Conservation (phyloP, 2,888 invertebrate species). For the Stomorhina lunata region DNA sequence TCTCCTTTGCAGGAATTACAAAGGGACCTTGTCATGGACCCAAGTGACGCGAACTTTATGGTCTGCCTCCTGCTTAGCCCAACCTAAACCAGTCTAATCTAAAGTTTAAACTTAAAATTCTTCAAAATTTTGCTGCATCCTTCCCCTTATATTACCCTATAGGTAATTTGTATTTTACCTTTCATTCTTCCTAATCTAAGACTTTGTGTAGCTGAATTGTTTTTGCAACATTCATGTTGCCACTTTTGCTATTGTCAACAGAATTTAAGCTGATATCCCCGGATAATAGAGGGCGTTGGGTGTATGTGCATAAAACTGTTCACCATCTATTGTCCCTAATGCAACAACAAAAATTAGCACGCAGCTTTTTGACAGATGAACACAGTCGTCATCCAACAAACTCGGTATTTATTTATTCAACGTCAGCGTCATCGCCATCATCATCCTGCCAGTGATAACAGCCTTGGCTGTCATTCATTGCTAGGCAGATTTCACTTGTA, state of each 20-base stretch:
- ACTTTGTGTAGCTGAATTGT: not conserved
- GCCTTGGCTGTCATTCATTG: conserved; percentile 23
- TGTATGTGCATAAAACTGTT: conserved; percentile 22
- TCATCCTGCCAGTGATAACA: not conserved
- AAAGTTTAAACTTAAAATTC: too few species aligned
- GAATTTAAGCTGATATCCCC: conserved; percentile 29
- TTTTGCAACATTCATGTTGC: conserved; percentile 12
- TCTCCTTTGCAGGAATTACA: too few species aligned
- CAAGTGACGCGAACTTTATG: too few species aligned
- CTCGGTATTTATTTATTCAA: conserved; percentile 23
- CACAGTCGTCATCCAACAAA: not conserved
- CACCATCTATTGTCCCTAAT: conserved; percentile 35
- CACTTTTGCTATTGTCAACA: conserved; percentile 46
- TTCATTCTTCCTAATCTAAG: not conserved
- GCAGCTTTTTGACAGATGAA: not conserved
- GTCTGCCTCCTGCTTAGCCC: too few species aligned
- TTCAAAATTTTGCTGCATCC: too few species aligned
- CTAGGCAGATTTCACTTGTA: not conserved
- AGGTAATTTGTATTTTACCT: too few species aligned
- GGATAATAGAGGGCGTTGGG: conserved; percentile 42
- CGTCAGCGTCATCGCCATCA: not conserved
- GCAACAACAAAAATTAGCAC: conserved; percentile 32
- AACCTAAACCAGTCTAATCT: too few species aligned
- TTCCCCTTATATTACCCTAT: too few species aligned
- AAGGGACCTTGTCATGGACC: too few species aligned